Evolutionary conservation across 2,113 vertebrate species (phyloP).

Genomic region (Panthera leo): DNA sequence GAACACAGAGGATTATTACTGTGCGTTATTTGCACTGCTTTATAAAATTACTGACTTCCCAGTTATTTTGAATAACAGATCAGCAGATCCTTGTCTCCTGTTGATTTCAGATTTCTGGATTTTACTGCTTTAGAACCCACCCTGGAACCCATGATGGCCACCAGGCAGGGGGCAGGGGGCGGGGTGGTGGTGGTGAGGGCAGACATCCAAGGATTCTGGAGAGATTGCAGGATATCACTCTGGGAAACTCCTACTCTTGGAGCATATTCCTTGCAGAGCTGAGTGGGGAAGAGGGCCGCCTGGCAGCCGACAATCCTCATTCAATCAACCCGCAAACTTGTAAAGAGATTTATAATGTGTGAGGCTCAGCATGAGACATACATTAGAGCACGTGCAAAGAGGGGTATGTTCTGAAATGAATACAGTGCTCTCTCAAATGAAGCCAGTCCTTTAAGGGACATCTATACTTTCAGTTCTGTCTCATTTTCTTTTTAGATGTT

Average conservation of each 20-base stretch:
- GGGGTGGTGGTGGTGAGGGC: no score
- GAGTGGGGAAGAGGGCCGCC: background rate
- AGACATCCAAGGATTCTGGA: background rate
- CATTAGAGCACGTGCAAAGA: fast-evolving
- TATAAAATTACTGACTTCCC: background rate
- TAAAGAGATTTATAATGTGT: background rate
- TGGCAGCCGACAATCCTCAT: background rate
- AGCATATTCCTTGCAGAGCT: background rate
- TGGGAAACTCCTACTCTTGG: background rate
- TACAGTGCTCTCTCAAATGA: background rate
- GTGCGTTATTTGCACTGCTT: background rate
- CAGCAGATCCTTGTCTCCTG: background rate
- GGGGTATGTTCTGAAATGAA: background rate
- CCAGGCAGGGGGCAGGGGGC: background rate
- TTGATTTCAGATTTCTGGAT: background rate
- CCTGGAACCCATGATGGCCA: background rate
- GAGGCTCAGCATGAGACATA: fast-evolving
- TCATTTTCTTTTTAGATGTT: background rate
- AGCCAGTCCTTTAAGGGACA: background rate
- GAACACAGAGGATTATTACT: background rate
- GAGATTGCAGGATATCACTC: background rate
- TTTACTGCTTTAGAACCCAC: background rate
- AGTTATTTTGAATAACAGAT: background rate
- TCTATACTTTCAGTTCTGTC: background rate
- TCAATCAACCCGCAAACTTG: background rate